Evolutionary conservation across 2,113 vertebrate species (phyloP).

Genomic region (Lycocorax pyrrhopterus): DNA sequence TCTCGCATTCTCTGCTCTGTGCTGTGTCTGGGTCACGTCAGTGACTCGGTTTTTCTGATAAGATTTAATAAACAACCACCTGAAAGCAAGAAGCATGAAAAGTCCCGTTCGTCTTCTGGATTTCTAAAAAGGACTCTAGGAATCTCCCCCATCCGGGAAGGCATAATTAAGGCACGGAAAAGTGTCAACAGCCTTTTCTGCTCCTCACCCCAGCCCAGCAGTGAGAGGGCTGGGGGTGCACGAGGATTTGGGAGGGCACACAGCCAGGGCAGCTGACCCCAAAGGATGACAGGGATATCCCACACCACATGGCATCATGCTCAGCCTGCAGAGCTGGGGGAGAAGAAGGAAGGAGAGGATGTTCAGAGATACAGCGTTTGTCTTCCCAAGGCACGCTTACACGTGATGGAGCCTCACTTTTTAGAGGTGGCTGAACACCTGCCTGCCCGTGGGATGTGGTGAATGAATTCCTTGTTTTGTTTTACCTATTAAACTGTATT

Average conservation of each 20-base stretch:
- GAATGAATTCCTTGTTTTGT: neutral
- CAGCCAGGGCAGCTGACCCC: neutral
- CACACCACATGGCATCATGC: neutral
- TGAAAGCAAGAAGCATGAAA: too few relatives aligned
- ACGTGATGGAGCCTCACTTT: accelerated
- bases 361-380: neutral
- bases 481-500: neutral
- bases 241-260: neutral
- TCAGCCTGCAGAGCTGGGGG: neutral
- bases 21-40: too few relatives aligned
- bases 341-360: neutral
- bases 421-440: neutral
- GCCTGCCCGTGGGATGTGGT: neutral
- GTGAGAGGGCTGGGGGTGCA: neutral
- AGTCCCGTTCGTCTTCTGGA: too few relatives aligned
- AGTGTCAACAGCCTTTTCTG: neutral
- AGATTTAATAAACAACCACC: too few relatives aligned
- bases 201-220: neutral
- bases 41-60: too few relatives aligned
- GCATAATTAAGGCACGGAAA: too few relatives aligned
- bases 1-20: too few relatives aligned
- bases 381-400: neutral
- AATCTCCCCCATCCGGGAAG: too few relatives aligned
- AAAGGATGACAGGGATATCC: neutral
- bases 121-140: too few relatives aligned